Evolutionary conservation across 2,113 vertebrate species (phyloP), one percentile per base, ranked within the genome.

Genomic region (Pyxicephalus adspersus): DNA sequence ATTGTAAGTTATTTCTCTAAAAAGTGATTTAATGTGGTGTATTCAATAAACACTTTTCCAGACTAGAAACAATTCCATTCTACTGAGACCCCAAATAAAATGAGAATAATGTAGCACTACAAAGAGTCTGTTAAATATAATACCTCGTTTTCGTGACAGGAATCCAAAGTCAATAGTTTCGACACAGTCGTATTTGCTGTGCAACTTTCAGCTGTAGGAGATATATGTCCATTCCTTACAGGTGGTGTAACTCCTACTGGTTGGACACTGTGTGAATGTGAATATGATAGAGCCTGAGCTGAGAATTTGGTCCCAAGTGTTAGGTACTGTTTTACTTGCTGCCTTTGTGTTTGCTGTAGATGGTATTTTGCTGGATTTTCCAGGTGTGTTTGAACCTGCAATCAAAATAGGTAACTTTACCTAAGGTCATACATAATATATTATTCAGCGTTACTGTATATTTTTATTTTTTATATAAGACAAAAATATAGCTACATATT

Each of bases 301-400:
- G 93, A 86, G 28, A 95, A 81, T 87, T 95, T 97, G 82, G 93
- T 91, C 38, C 97, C 96, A 13, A 96, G 89, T 4, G 95, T 94
- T 88, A 96, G 85, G 86, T 96, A 97, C 85, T 97, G 94, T 86
- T 97, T 96, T 84, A 95, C 93, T 86, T 96, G 96, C 83, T 96
- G 92, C 73, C 90, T 92, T 89, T 95, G 96, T 78, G 87, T 86
- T 86, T 96, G 94, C 57, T 95, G 95, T 64, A 95, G 87, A 58
- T 96, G 95, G 83, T 95, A 95, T 84, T 95, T 95, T 9, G 86
- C 83, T 83, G 95, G 92, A 84, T 91, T 95, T 89, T 98, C 96
- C 89, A 97, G 89, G 86, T 96, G 95, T 68, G 88, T 92, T 88
- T 96, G 94, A 78, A 97, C 94, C 97, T 98, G 83, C 2, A 83